Evolutionary conservation across 2,113 vertebrate species (phyloP).

Genomic region (Hippocampus guttulatus): DNA sequence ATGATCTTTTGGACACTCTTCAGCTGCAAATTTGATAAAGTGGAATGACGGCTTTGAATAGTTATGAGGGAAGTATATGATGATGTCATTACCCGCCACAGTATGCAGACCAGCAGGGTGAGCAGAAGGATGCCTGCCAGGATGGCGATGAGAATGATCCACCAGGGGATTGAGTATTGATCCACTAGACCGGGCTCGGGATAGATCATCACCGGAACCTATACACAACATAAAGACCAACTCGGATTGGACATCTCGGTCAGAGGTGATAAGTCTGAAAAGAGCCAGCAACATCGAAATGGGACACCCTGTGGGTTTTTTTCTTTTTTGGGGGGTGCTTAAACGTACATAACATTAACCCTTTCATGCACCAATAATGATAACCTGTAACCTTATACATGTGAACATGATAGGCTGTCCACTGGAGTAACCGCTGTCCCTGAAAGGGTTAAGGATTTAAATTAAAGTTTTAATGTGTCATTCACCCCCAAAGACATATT

Average conservation of each 20-base stretch:
- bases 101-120: conserved; percentile 77
- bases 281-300: not conserved
- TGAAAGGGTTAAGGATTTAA: too few species aligned
- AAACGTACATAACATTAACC: too few species aligned
- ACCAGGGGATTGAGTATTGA: conserved; percentile 82
- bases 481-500: too few species aligned
- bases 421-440: too few species aligned
- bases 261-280: not conserved
- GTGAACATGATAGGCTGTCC: too few species aligned
- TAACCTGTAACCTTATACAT: too few species aligned
- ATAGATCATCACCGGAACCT: conserved; percentile 86
- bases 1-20: not conserved
- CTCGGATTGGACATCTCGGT: not conserved
- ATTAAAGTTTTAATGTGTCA: too few species aligned
- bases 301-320: not conserved
- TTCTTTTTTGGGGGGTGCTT: too few species aligned
- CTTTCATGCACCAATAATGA: too few species aligned
- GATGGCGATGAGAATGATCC: conserved; percentile 85
- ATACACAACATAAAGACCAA: conserved; percentile 39
- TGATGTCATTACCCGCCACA: conserved; percentile 83
- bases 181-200: conserved; percentile 76
- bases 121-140: conserved; percentile 82
- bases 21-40: not conserved
- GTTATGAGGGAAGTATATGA: not conserved
- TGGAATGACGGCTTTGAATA: not conserved